These are phyloP conservation scores for Oryzias sinensis DNA, from an alignment of 2,797 vertebrate genomes.

Conservation along the genomic window DNA sequence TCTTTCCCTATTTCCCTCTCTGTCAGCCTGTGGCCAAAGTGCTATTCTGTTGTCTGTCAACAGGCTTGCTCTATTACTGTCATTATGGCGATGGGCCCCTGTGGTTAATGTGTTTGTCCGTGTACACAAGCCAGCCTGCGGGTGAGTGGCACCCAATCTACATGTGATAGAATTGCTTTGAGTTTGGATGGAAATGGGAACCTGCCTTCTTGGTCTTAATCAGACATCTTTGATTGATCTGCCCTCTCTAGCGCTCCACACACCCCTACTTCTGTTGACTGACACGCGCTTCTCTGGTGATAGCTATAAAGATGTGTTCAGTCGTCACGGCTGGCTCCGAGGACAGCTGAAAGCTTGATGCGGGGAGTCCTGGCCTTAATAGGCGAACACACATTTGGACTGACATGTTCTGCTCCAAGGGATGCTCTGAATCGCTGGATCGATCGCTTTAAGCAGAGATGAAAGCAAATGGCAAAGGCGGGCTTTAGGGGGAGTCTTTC, in stretches of 20 bases:
- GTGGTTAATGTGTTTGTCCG: conserved; percentile 77
- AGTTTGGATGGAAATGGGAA: conserved; percentile 49
- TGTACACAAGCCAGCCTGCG: conserved; percentile 52
- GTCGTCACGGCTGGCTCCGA: conserved; percentile 3
- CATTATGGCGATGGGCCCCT: conserved; percentile 67
- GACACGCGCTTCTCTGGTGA: conserved; percentile 44
- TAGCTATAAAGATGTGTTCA: conserved; percentile 48
- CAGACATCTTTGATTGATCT: conserved; percentile 73
- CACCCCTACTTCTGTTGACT: conserved; percentile 61
- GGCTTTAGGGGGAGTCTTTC: conserved; percentile 30
- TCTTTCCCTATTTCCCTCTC: conserved; percentile 69
- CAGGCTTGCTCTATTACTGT: conserved; percentile 69
- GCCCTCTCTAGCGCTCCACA: conserved; percentile 15
- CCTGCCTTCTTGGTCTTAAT: conserved; percentile 62
- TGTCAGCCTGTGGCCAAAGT: conserved; percentile 66
- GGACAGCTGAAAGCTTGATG: conserved; percentile 38
- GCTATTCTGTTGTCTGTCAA: conserved; percentile 71
- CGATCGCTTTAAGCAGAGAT: too few relatives aligned
- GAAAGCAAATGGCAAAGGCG: conserved; percentile 50
- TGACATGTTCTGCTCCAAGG: conserved; percentile 6
- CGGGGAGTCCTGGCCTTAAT: conserved; percentile 1
- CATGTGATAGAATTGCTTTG: conserved; percentile 59
- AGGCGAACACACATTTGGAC: conserved; percentile 3
- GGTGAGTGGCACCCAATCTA: conserved; percentile 80
- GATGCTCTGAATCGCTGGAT: conserved; percentile 26